Conservation (phyloP, 2,113 vertebrate species). For the Caracal caracal region DNA sequence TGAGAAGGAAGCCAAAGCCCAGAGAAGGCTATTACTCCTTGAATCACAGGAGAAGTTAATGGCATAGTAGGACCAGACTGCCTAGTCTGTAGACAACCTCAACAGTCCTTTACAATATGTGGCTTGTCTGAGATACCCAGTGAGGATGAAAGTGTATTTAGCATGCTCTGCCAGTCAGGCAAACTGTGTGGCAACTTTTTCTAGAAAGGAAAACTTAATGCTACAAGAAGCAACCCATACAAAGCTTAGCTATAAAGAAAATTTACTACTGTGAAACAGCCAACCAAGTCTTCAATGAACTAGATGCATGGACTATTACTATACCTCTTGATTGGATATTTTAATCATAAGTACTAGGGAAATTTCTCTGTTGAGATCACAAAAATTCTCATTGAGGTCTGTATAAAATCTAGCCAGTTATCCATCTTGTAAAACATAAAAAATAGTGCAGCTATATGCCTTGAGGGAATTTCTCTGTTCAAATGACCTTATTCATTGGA, state of each 20-base stretch:
- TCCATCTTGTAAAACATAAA: background rate
- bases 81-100: background rate
- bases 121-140: background rate
- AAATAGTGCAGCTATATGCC: background rate
- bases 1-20: background rate
- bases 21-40: background rate
- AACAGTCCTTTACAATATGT: background rate
- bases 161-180: background rate
- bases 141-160: background rate
- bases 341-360: constrained; percentile 37
- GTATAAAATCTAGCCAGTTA: background rate
- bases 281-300: background rate
- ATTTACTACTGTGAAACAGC: background rate
- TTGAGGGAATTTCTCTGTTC: background rate
- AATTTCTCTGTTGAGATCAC: background rate
- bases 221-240: background rate
- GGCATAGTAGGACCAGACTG: background rate
- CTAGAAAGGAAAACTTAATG: background rate
- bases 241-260: background rate
- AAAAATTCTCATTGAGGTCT: background rate
- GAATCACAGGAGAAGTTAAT: background rate
- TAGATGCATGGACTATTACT: background rate
- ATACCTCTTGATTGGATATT: background rate
- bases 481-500: background rate
- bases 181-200: background rate